phyloP scores from a whole-genome alignment of 1,140 invertebrate species.

The Nasonia longicornis region DNA sequence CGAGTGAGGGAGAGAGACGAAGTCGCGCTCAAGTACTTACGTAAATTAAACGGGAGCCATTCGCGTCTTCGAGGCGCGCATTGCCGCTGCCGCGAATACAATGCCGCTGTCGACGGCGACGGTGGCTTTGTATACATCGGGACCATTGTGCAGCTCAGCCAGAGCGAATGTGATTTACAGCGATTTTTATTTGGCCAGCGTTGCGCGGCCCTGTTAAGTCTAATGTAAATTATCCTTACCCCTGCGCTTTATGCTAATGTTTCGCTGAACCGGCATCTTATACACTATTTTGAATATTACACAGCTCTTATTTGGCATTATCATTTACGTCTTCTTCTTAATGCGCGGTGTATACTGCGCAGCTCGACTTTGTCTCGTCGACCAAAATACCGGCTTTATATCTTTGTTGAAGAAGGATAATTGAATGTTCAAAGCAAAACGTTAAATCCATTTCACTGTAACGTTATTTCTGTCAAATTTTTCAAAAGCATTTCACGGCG shows the following conservation, averaged over 20 bases:
- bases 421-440: too few relatives aligned
- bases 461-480: too few relatives aligned
- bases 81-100: neutral
- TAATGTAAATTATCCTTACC: neutral
- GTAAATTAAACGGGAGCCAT: neutral
- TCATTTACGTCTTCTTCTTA: too few relatives aligned
- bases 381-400: too few relatives aligned
- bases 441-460: too few relatives aligned
- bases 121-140: neutral
- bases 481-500: too few relatives aligned
- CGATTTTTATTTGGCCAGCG: neutral
- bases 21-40: neutral
- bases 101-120: neutral
- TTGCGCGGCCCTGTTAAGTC: neutral
- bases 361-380: too few relatives aligned
- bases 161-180: neutral
- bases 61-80: neutral
- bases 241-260: neutral
- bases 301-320: neutral
- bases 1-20: too few relatives aligned
- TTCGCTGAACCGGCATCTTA: neutral
- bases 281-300: neutral
- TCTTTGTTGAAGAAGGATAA: too few relatives aligned
- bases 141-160: neutral
- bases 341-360: too few relatives aligned